Conservation (phyloP, 2,113 vertebrate genomes). For the Heterocephalus glaber region DNA sequence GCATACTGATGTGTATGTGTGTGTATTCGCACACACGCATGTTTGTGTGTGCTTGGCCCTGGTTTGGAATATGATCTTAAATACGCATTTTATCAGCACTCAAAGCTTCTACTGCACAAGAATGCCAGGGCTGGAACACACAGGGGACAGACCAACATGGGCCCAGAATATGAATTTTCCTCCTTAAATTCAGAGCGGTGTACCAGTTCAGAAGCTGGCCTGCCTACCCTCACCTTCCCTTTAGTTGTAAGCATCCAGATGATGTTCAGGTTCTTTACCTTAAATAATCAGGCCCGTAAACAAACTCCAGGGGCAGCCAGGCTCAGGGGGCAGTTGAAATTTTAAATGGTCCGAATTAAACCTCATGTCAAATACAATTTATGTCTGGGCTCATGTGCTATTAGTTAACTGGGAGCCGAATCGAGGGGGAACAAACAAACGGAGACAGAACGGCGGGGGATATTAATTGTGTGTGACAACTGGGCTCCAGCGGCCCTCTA, state of each 20-base stretch:
- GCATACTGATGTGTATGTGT: neutral
- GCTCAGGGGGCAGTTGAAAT: conserved; percentile 83
- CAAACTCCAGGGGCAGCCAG: conserved; percentile 81
- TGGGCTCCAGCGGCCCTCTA: conserved; percentile 86
- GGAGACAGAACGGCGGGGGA: conserved; percentile 79
- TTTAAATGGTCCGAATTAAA: conserved; percentile 88
- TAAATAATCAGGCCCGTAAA: conserved; percentile 70
- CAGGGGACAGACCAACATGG: conserved; percentile 32
- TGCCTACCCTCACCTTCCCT: conserved; percentile 55
- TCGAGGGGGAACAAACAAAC: conserved; percentile 85
- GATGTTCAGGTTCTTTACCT: conserved; percentile 72
- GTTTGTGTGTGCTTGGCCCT: neutral
- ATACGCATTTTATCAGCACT: conserved; percentile 72
- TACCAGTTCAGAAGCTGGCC: neutral
- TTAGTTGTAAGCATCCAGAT: conserved; percentile 71
- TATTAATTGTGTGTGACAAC: conserved; percentile 90
- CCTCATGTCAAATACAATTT: conserved; percentile 88
- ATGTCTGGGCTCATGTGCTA: conserved; percentile 85
- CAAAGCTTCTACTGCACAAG: conserved; percentile 72
- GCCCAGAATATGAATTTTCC: conserved; percentile 69
- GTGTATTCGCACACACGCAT: rapidly evolving
- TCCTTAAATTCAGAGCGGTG: conserved; percentile 65
- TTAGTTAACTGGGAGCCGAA: conserved; percentile 89
- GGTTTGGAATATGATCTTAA: conserved; percentile 75
- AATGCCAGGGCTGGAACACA: conserved; percentile 56